Conservation (phyloP, 2,797 vertebrate genomes). For the Hippocampus kuda region DNA sequence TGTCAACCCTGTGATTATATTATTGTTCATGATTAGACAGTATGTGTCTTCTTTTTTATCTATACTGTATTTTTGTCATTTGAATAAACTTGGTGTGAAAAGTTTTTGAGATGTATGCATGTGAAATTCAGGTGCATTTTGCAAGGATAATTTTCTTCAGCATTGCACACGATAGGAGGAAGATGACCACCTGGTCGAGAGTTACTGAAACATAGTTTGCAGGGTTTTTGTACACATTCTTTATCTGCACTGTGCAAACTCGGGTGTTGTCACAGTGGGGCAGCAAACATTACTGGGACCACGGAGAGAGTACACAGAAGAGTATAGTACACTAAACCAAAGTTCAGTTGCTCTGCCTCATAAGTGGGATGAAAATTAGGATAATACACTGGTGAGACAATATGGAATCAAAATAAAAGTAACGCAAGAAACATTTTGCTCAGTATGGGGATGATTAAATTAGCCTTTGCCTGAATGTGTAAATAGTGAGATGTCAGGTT, state of each 20-base stretch:
- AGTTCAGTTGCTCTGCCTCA: not conserved
- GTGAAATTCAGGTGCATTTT: not conserved
- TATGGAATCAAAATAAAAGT: not conserved
- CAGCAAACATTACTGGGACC: not conserved
- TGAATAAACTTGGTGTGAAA: not conserved
- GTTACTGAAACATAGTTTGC: not conserved
- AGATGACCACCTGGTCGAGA: not conserved
- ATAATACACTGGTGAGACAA: not conserved
- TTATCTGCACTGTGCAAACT: not conserved
- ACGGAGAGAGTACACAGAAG: not conserved
- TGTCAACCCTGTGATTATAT: no score
- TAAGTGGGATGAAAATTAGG: not conserved
- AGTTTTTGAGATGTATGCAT: not conserved
- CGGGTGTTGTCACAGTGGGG: not conserved
- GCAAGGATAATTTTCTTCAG: not conserved
- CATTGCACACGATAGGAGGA: not conserved
- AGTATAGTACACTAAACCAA: slow-evolving; percentile 3
- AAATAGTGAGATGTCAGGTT: not conserved
- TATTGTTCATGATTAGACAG: no score
- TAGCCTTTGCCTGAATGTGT: not conserved
- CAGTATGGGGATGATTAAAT: not conserved
- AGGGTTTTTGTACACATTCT: not conserved
- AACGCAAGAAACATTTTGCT: not conserved
- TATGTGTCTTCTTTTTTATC: no score
- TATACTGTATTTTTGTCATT: no score